These are phyloP conservation scores for Mya arenaria DNA, from an alignment of 1,140 invertebrate genomes.

Conservation along the genomic window DNA sequence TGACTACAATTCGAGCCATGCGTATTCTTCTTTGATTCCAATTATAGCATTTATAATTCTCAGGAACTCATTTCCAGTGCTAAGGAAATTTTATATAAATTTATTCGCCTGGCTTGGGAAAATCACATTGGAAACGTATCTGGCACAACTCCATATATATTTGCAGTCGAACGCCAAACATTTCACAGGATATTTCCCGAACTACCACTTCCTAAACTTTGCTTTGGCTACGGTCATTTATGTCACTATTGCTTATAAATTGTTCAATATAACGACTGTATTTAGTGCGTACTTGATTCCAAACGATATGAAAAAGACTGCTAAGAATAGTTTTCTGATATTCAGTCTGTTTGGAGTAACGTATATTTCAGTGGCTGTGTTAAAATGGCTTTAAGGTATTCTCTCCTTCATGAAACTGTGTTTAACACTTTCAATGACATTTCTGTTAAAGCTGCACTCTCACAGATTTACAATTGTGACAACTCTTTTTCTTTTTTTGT, in stretches of 20 bases:
- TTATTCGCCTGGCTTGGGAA: slow-evolving; percentile 71
- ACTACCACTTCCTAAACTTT: slow-evolving; percentile 70
- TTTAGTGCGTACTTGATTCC: slow-evolving; percentile 68
- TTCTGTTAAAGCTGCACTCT: no score
- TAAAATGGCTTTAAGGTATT: no score
- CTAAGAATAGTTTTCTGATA: slow-evolving; percentile 29
- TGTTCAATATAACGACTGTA: slow-evolving; percentile 68
- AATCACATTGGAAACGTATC: slow-evolving; percentile 75
- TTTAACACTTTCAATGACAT: no score
- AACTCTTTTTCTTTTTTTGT: no score
- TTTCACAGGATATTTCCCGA: slow-evolving; percentile 64
- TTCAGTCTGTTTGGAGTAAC: slow-evolving; percentile 25
- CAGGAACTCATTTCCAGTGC: slow-evolving; percentile 62
- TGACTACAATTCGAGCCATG: slow-evolving; percentile 67
- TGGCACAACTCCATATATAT: slow-evolving; percentile 73
- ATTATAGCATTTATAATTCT: slow-evolving; percentile 68
- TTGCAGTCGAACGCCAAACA: slow-evolving; percentile 72
- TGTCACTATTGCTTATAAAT: slow-evolving; percentile 60
- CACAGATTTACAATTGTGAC: no score
- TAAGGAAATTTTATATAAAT: slow-evolving; percentile 60
- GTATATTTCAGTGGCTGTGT: no score
- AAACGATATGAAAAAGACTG: slow-evolving; percentile 49
- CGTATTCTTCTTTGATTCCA: slow-evolving; percentile 68
- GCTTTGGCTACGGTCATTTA: slow-evolving; percentile 69
- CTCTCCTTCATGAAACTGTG: no score